These are phyloP conservation scores for Bombus difficillimus DNA, from an alignment of 1,140 invertebrate species.

Conservation along the genomic window DNA sequence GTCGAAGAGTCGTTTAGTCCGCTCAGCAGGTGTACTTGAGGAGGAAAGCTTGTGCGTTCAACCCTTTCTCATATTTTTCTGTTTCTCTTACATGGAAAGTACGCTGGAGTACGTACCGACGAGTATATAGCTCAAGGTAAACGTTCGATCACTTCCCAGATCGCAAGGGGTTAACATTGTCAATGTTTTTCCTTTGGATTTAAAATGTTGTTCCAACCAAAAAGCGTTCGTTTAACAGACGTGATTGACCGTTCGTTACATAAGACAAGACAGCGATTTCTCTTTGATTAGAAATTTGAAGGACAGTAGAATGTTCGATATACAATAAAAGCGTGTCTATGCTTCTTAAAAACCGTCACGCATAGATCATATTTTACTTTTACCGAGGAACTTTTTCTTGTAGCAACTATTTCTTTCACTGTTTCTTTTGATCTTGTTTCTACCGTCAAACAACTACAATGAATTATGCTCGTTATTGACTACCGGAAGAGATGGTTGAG, in stretches of 20 bases:
- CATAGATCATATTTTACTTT: constrained; percentile 30
- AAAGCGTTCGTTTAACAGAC: background rate
- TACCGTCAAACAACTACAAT: too few species aligned
- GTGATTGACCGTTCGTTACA: background rate
- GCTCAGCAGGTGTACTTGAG: background rate
- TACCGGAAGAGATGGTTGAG: background rate
- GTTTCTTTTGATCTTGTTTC: background rate
- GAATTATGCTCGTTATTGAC: constrained; percentile 26
- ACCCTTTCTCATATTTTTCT: background rate
- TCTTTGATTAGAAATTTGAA: background rate
- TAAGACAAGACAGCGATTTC: background rate
- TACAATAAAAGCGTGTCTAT: background rate
- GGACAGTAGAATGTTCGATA: background rate
- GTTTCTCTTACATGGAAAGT: background rate
- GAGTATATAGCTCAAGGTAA: background rate
- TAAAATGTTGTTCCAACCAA: too few species aligned
- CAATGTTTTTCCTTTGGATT: background rate
- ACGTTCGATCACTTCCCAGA: background rate
- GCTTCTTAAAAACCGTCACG: background rate
- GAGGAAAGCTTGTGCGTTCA: background rate
- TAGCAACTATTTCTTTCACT: constrained; percentile 5
- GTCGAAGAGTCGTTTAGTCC: background rate
- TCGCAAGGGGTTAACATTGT: background rate
- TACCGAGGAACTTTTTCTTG: background rate
- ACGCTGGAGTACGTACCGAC: background rate